A percentile compares a stretch with the other conserved stretches of the same genome.
Evolutionary conservation across 1,140 invertebrate species (phyloP).

Genomic region (Drosophila bifasciata): DNA sequence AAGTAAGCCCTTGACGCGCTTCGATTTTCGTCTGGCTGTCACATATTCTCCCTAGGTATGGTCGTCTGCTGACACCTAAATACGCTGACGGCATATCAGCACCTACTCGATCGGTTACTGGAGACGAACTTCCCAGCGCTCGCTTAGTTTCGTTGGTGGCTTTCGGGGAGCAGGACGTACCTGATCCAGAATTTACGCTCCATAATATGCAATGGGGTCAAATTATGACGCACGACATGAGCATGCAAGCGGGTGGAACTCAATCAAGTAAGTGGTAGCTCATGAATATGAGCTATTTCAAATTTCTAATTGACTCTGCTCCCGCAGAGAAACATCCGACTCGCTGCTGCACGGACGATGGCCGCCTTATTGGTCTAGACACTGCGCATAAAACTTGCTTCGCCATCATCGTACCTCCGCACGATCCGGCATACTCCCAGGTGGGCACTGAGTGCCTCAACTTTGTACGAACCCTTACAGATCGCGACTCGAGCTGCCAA

Average conservation of each 20-base stretch:
- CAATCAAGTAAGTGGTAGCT: slow-evolving; percentile 88
- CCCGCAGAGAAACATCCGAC: slow-evolving; percentile 86
- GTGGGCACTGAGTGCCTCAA: slow-evolving; percentile 91
- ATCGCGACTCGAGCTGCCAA: slow-evolving; percentile 88
- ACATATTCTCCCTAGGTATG: slow-evolving; percentile 85
- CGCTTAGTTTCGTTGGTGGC: slow-evolving; percentile 89
- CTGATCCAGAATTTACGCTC: slow-evolving; percentile 89
- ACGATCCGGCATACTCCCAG: slow-evolving; percentile 91
- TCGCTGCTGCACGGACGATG: slow-evolving; percentile 89
- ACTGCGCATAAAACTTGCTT: slow-evolving; percentile 88
- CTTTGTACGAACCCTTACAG: slow-evolving; percentile 92
- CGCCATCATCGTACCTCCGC: slow-evolving; percentile 92
- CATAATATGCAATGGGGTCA: slow-evolving; percentile 95
- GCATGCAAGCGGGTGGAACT: slow-evolving; percentile 89
- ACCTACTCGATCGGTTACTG: slow-evolving; percentile 87
- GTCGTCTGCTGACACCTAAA: slow-evolving; percentile 91
- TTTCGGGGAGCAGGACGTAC: slow-evolving; percentile 88
- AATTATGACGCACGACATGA: slow-evolving; percentile 95
- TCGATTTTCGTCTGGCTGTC: not conserved
- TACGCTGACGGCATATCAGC: slow-evolving; percentile 91
- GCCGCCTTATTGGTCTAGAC: slow-evolving; percentile 85
- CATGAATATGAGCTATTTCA: not conserved
- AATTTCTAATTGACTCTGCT: not conserved
- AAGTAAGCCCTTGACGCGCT: slow-evolving; percentile 16
- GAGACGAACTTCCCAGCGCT: slow-evolving; percentile 88